Evolutionary conservation across 2,888 invertebrate species (phyloP).

Genomic region (Diaperis boleti): DNA sequence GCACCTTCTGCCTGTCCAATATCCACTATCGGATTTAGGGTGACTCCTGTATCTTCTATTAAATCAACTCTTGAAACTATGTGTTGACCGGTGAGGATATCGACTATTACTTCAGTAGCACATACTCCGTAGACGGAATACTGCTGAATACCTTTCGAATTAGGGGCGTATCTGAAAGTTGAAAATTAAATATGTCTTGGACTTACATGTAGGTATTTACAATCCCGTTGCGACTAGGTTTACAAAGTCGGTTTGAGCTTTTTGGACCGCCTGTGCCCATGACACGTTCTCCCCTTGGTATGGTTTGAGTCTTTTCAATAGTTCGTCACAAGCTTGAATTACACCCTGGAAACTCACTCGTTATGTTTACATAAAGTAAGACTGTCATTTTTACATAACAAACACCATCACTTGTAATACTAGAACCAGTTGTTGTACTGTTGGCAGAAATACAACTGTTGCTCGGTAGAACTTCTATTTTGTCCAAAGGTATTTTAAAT

Average conservation of each 20-base stretch:
- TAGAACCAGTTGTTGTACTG: constrained; percentile 76
- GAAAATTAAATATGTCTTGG: neutral
- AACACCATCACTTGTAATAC: constrained; percentile 78
- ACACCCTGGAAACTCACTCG: constrained; percentile 62
- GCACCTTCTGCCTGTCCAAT: constrained; percentile 86
- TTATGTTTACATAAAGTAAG: neutral
- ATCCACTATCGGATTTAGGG: constrained; percentile 79
- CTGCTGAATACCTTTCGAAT: constrained; percentile 66
- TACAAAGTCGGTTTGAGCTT: constrained; percentile 69
- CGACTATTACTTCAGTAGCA: constrained; percentile 79
- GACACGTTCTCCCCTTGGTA: constrained; percentile 55
- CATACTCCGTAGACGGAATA: constrained; percentile 76
- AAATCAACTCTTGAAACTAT: constrained; percentile 77
- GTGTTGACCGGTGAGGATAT: constrained; percentile 83
- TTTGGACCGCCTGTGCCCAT: constrained; percentile 72
- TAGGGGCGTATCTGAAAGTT: constrained; percentile 52
- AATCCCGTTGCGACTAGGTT: constrained; percentile 74
- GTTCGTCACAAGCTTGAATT: constrained; percentile 74
- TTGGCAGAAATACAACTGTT: constrained; percentile 77
- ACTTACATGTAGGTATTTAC: constrained; percentile 50
- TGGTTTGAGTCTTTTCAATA: constrained; percentile 73
- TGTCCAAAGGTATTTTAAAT: constrained; percentile 77
- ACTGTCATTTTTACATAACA: constrained; percentile 60
- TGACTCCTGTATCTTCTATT: constrained; percentile 79
- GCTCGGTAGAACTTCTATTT: constrained; percentile 75